Evolutionary conservation across 2,888 invertebrate genomes (phyloP).

Genomic region (Lepetodrilus schrolli): DNA sequence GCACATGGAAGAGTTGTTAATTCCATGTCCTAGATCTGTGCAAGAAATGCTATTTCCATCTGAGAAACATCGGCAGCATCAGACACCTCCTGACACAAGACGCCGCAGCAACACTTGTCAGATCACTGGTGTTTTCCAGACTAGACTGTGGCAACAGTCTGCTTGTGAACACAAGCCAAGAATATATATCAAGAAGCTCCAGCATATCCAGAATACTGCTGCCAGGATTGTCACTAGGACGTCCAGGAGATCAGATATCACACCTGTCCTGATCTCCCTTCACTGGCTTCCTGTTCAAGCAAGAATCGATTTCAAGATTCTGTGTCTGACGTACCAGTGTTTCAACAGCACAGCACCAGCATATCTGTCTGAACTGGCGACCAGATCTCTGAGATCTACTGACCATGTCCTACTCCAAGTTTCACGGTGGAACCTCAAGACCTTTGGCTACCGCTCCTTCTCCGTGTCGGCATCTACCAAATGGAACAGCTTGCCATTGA

Average conservation of each 20-base stretch:
- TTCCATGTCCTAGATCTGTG: no score
- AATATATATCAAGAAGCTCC: not conserved
- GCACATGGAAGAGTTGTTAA: no score
- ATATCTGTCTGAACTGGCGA: not conserved
- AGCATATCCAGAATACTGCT: not conserved
- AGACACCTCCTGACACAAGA: not conserved
- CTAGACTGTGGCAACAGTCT: slow-evolving; percentile 1
- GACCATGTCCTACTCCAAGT: not conserved
- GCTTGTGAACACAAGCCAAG: not conserved
- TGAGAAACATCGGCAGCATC: slow-evolving; percentile 5
- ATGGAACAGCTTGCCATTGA: slow-evolving; percentile 8
- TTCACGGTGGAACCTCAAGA: not conserved
- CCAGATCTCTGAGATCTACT: not conserved
- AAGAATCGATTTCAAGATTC: not conserved
- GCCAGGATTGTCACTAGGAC: not conserved
- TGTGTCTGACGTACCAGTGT: not conserved
- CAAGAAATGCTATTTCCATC: not conserved
- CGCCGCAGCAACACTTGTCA: not conserved
- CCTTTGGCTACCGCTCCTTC: not conserved
- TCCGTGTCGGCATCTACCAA: not conserved
- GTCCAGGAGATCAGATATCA: not conserved
- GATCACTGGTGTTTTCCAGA: not conserved
- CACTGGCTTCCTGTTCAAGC: slow-evolving; percentile 1
- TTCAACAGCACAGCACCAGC: not conserved
- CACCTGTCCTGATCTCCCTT: not conserved